Evolutionary conservation across 2,113 vertebrate genomes (phyloP), one percentile per base, ranked within the genome.

Genomic region (Prunella himalayana): DNA sequence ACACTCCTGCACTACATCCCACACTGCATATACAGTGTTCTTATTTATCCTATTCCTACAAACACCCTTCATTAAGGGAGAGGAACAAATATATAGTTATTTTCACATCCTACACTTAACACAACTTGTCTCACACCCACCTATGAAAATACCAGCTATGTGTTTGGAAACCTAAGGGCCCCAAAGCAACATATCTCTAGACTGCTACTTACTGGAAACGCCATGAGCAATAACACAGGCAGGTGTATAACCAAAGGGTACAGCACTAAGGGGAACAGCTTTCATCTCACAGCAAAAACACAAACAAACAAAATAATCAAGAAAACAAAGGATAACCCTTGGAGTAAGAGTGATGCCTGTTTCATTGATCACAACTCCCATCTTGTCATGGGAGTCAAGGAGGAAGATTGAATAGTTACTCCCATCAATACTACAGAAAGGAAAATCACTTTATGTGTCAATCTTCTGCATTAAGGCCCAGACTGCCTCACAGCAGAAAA

Each of bases 61-160:
- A 77, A 79, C 61, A 88, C 33, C 54, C 30, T 57, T 90, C 70
- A 90, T 90, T 93, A 93, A 76, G 44, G 27, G 42, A 91, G 4
- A 68, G 23, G 44, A 91, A 94, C 35, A 94, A 94, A 89, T 45
- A 86, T 37, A 42, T 47, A 59, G 66, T 83, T 90, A 91, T 70
- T 85, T 90, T 82, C 94, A 92, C 82, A 87, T 85, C 78, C 84
- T 80, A 85, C 93, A 6, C 75, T 87, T 92, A 27, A 81, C 51
- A 51, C 72, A 88, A 82, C 41, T 61, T 0, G 0, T 71, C 83
- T 96, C 83, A 87, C 84, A 70, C 65, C 89, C 73, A 72, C 79
- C 68, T 57, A 53, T 25, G 73, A 91, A 93, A 85, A 84, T 44
- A 91, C 25, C 22, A 91, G 42, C 41, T 66, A 42, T 1, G 0